phyloP scores from a whole-genome alignment of 2,888 invertebrate species.

The Monoplex corrugatus region DNA sequence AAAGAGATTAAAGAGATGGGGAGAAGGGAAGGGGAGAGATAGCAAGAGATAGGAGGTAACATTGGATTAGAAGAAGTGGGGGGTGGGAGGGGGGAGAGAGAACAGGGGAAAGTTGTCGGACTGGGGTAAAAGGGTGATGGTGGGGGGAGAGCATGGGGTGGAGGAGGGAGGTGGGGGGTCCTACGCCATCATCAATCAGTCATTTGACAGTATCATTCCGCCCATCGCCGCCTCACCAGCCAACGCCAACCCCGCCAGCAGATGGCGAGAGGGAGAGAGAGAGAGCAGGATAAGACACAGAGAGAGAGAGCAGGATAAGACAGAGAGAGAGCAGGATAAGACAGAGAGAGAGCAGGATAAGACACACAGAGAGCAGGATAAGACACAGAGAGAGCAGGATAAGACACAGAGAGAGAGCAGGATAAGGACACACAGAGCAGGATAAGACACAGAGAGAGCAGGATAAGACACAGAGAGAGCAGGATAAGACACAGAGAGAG shows the following conservation, averaged over 20 bases:
- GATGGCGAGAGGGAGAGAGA: constrained; percentile 39
- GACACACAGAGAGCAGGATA: neutral
- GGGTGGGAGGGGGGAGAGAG: too few relatives aligned
- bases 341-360: neutral
- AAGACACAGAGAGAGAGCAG: neutral
- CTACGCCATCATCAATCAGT: constrained; percentile 38
- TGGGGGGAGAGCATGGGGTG: neutral
- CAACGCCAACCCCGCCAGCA: constrained; percentile 10
- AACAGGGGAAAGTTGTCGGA: too few relatives aligned
- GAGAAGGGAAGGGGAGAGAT: neutral
- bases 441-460: too few relatives aligned
- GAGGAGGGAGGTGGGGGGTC: neutral
- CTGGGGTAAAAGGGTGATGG: too few relatives aligned
- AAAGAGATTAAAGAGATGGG: too few relatives aligned
- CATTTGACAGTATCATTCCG: constrained; percentile 41
- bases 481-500: neutral
- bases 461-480: too few relatives aligned
- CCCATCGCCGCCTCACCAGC: constrained; percentile 31
- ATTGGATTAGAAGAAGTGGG: too few relatives aligned
- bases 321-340: neutral
- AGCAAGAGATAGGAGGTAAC: too few relatives aligned
- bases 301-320: neutral
- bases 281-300: neutral
- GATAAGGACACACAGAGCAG: neutral
- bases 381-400: neutral